Base-by-base conservation (phyloP, 2,797 vertebrate genomes). In the Poeciliopsis paucimaculata region DNA sequence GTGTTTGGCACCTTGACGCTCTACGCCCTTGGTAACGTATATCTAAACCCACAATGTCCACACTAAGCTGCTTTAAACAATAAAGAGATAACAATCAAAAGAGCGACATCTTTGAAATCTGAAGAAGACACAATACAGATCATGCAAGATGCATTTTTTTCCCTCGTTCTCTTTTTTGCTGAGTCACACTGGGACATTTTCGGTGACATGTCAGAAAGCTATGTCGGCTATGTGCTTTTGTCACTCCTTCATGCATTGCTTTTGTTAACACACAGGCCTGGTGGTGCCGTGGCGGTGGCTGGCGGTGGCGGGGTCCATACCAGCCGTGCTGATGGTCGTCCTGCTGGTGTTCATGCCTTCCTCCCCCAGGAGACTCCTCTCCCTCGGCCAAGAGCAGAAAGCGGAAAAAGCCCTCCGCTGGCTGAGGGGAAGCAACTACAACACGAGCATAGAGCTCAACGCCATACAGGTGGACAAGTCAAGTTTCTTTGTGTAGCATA, bases 361-460 rank as follows among this genome's bases (percentile, higher is more conserved):
- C 81, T 99, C 98, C 0, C 98, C 98, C 0, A 96, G 98, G 66
- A 97, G 97, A 93, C 96, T 99, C 73, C 96, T 98, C 57, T 97
- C 96, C 8, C 89, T 94, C 57, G 96, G 96, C 57, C 93, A 94
- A 81, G 92, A 92, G 0, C 86, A 96, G 0, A 89, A 97, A 77
- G 98, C 98, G 0, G 87, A 95, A 73, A 10, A 31, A 31, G 95
- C 96, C 0, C 95, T 99, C 76, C 84, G 85, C 80, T 98, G 97
- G 97, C 96, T 99, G 72, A 93, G 98, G 13, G 97, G 97, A 0
- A 18, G 72, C 0, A 77, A 95, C 41, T 94, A 96, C 0, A 93
- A 97, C 66, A 95, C 95, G 0, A 62, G 77, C 8, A 51, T 13
- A 2, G 98, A 99, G 87, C 94, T 97, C 0, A 75, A 94, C 18